Conservation (phyloP, 2,888 invertebrate genomes). For the Eupithecia vulgata region DNA sequence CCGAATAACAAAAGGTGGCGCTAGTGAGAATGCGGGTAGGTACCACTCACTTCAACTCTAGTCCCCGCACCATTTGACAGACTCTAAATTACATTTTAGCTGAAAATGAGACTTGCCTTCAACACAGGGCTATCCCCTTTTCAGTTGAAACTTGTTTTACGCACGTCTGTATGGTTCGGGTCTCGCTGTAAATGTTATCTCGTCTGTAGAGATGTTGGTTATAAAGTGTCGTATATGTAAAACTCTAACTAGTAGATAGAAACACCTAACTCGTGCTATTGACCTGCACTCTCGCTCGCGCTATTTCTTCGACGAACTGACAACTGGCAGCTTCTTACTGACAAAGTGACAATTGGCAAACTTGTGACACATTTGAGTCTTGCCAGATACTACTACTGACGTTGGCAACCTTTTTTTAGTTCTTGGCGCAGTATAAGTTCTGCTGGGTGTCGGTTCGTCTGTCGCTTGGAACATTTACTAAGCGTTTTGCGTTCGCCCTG, state of each 20-base stretch:
- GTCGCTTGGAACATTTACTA: slow-evolving; percentile 38
- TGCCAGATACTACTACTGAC: neutral
- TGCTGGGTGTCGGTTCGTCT: slow-evolving; percentile 26
- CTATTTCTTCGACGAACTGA: slow-evolving; percentile 37
- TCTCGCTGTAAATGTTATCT: slow-evolving; percentile 27
- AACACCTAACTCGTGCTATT: slow-evolving; percentile 39
- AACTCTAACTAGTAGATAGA: slow-evolving; percentile 41
- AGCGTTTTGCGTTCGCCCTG: slow-evolving; percentile 39
- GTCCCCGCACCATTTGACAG: slow-evolving; percentile 11
- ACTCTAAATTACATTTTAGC: neutral
- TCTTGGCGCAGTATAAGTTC: slow-evolving; percentile 4
- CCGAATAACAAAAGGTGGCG: slow-evolving; percentile 42
- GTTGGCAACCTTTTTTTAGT: neutral
- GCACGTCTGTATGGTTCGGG: slow-evolving; percentile 13
- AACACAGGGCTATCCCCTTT: neutral
- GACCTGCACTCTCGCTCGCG: slow-evolving; percentile 48
- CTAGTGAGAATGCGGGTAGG: slow-evolving; percentile 48
- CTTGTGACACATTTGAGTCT: neutral
- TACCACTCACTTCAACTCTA: slow-evolving; percentile 21
- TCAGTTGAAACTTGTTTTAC: neutral
- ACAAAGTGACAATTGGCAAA: slow-evolving; percentile 18
- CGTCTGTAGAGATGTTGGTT: slow-evolving; percentile 35
- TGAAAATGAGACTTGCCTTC: slow-evolving; percentile 3
- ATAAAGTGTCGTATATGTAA: slow-evolving; percentile 30
- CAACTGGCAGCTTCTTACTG: slow-evolving; percentile 19